Evolutionary conservation across 1,140 invertebrate species (phyloP).

Genomic region (Anoplolepis gracilipes): DNA sequence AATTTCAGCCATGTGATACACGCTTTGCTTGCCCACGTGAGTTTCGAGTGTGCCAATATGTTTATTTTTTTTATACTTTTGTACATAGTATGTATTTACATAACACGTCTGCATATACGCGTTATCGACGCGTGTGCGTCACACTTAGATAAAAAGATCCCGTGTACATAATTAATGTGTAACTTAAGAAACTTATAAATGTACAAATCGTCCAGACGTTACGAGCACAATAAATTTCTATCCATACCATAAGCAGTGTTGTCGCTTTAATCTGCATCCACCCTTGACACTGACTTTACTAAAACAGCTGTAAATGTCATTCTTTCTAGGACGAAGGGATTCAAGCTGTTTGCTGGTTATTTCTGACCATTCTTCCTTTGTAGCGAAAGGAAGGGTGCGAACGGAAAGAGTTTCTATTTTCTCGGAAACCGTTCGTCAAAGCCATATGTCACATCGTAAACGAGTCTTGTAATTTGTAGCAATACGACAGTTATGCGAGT

Average conservation of each 20-base stretch:
- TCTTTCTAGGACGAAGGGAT: constrained; percentile 23
- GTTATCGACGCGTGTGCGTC: constrained; percentile 2
- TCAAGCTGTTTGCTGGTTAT: constrained; percentile 58
- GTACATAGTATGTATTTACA: constrained; percentile 75
- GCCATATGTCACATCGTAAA: constrained; percentile 74
- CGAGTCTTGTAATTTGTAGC: constrained; percentile 72
- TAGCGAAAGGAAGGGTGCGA: constrained; percentile 45
- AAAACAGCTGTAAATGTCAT: constrained; percentile 35
- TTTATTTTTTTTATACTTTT: constrained; percentile 81
- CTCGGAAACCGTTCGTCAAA: constrained; percentile 82
- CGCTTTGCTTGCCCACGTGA: constrained; percentile 74
- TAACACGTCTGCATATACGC: neutral
- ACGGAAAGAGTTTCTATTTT: constrained; percentile 74
- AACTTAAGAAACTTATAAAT: constrained; percentile 57
- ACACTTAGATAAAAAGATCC: neutral
- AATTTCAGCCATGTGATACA: constrained; percentile 71
- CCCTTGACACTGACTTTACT: neutral
- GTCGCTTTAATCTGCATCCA: constrained; percentile 3
- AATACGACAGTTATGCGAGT: constrained; percentile 31
- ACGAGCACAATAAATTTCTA: constrained; percentile 68
- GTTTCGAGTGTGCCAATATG: constrained; percentile 80
- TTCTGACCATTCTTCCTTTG: constrained; percentile 66
- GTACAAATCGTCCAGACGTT: constrained; percentile 73
- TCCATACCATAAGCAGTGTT: constrained; percentile 34
- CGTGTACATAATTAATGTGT: constrained; percentile 65